Percentiles rank a stretch among this genome's conserved stretches.
Conservation (phyloP, 2,797 vertebrate genomes). For the Crocodylus rhombifer region DNA sequence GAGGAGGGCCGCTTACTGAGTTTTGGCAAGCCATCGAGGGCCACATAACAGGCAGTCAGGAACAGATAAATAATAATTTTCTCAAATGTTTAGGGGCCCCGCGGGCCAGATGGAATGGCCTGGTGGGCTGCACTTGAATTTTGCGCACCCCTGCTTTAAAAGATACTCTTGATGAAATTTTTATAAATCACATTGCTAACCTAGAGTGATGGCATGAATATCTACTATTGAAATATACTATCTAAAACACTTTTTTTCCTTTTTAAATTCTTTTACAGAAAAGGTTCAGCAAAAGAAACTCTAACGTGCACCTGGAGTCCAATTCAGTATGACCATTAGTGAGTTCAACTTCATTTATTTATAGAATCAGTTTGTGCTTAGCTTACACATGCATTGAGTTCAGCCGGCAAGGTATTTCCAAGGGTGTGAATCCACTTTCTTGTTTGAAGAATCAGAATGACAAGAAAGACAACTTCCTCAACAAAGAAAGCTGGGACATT, state of each 20-base stretch:
- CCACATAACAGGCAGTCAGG: too few relatives aligned
- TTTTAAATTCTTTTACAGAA: not conserved
- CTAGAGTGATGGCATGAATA: not conserved
- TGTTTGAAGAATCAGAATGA: not conserved
- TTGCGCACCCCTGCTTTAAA: not conserved
- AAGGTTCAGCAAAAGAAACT: not conserved
- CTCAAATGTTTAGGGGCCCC: too few relatives aligned
- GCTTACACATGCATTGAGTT: not conserved
- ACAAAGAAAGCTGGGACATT: not conserved
- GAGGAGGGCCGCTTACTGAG: too few relatives aligned
- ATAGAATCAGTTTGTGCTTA: not conserved
- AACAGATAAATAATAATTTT: too few relatives aligned
- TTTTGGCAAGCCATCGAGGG: too few relatives aligned
- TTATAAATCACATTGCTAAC: not conserved
- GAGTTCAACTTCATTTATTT: not conserved
- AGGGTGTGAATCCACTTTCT: not conserved
- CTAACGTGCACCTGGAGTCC: not conserved
- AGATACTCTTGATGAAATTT: not conserved
- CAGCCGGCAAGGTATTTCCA: not conserved
- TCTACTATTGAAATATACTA: not conserved
- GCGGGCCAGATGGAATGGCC: not conserved
- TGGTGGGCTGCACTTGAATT: not conserved
- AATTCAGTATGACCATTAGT: not conserved
- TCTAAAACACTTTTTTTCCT: not conserved
- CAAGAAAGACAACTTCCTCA: not conserved